A percentile compares a stretch with the other conserved stretches of the same genome.
Conservation (phyloP, 2,888 invertebrate species). For the Pediacus dermestoides region DNA sequence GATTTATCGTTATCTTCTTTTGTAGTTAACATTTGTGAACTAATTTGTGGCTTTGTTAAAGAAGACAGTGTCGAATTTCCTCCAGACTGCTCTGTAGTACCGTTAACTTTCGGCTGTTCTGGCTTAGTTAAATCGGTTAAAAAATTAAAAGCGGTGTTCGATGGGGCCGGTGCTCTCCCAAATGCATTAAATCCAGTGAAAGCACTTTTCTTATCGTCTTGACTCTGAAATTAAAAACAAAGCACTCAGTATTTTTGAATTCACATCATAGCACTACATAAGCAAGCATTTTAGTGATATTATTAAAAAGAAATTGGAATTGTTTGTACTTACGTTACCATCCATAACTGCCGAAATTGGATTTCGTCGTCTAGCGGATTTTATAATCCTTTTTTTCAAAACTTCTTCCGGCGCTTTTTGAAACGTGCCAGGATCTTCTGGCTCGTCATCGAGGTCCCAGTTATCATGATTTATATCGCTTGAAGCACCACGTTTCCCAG, state of each 20-base stretch:
- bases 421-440: conserved; percentile 74
- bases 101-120: conserved; percentile 46
- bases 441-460: conserved; percentile 76
- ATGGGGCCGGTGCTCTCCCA: conserved; percentile 51
- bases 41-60: too few relatives aligned
- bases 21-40: conserved; percentile 3
- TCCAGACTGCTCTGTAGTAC: conserved; percentile 37
- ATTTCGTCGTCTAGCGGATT: conserved; percentile 69
- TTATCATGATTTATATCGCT: conserved; percentile 78
- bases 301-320: conserved; percentile 6
- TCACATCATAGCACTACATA: conserved; percentile 1
- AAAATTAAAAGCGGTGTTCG: conserved; percentile 56
- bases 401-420: conserved; percentile 64
- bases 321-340: conserved; percentile 19
- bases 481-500: conserved; percentile 70
- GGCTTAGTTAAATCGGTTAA: conserved; percentile 55
- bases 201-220: conserved; percentile 54
- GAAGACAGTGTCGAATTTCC: conserved; percentile 30
- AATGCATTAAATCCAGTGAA: conserved; percentile 71
- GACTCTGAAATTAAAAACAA: conserved; percentile 36
- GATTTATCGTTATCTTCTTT: conserved; percentile 22
- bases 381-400: conserved; percentile 72
- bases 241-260: conserved; percentile 1
- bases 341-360: conserved; percentile 36
- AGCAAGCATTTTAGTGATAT: not conserved